Evolutionary conservation across 1,140 invertebrate species (phyloP), one percentile per base, ranked within the genome.

Genomic region (Nixonia krombeini): DNA sequence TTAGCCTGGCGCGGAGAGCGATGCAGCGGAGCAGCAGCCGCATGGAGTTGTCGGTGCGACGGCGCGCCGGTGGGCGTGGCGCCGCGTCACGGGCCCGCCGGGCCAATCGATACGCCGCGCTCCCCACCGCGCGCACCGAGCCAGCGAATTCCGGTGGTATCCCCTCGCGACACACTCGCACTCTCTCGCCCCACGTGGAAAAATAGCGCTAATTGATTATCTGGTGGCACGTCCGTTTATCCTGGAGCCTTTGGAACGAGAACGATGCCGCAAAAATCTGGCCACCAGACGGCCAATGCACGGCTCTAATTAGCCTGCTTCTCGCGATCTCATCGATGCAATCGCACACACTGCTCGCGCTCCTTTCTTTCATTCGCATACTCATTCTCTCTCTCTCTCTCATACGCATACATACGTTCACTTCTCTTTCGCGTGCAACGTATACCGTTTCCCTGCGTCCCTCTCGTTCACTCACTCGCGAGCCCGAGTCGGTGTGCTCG

Each of bases 11-110:
- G n/a, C n/a, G n/a, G n/a, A n/a, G 59, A 55, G 46, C 46, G 37
- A 26, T 59, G 65, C 52, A 65, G 42, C 65, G 68, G 65, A 73
- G 73, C 70, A 68, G 59, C 50, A 47, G 52, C 56, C 52, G 59
- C 57, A 69, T 65, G 68, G 71, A 68, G 65, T 73, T 76, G 71
- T 67, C 61, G 67, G n/a, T n/a, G n/a, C n/a, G n/a, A n/a, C n/a
- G n/a, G n/a, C n/a, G n/a, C 63, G 41, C 63, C 52, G 58, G 58
- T 74, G 74, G 83, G 83, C 82, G 83, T 81, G 76, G 78, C 58
- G 64, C 59, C 13, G 9, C 12, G 40, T 17, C n/a, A 37, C 41
- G 71, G 40, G 62, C 63, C 64, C 23, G n/a, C n/a, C 63, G 63
- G 49, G 16, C 83, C 82, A 85, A 85, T 84, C 82, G 72, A 81